These are phyloP conservation scores for Planococcus citri DNA, from an alignment of 1,140 invertebrate species.

Conservation along the genomic window DNA sequence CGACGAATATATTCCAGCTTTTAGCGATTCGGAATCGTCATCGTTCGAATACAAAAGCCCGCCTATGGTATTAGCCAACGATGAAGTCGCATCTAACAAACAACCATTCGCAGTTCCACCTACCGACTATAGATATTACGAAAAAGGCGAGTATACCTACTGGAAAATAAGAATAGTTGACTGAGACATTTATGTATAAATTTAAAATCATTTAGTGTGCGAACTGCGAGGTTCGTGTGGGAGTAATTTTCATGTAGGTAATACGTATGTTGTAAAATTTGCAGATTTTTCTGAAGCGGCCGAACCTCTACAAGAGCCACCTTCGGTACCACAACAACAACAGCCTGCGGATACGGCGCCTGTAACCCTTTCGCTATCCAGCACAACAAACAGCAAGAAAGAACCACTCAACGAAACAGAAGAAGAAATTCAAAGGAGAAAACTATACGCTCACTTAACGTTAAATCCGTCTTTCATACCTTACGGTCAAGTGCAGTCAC, in stretches of 20 bases:
- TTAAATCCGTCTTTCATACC: slow-evolving; percentile 3
- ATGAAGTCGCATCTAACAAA: not conserved
- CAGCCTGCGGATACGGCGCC: too few species aligned
- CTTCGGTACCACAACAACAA: not conserved
- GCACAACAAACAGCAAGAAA: not conserved
- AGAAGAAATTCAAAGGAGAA: not conserved
- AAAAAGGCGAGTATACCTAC: not conserved
- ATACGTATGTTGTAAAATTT: too few species aligned
- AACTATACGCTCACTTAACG: not conserved
- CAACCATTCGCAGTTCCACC: not conserved
- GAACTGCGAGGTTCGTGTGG: too few species aligned
- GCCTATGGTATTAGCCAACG: not conserved
- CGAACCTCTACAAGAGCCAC: not conserved
- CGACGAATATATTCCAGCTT: not conserved
- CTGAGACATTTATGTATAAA: too few species aligned
- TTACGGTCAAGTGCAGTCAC: not conserved
- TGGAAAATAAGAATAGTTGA: too few species aligned
- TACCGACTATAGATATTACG: not conserved
- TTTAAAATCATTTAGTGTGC: too few species aligned
- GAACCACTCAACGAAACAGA: not conserved
- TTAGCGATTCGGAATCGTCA: not conserved
- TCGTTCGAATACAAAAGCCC: too few species aligned
- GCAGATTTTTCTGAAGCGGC: not conserved
- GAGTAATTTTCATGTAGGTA: too few species aligned
- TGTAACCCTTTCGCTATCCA: not conserved